Base-by-base conservation (phyloP, 2,797 vertebrate genomes). In the Anabas testudineus region DNA sequence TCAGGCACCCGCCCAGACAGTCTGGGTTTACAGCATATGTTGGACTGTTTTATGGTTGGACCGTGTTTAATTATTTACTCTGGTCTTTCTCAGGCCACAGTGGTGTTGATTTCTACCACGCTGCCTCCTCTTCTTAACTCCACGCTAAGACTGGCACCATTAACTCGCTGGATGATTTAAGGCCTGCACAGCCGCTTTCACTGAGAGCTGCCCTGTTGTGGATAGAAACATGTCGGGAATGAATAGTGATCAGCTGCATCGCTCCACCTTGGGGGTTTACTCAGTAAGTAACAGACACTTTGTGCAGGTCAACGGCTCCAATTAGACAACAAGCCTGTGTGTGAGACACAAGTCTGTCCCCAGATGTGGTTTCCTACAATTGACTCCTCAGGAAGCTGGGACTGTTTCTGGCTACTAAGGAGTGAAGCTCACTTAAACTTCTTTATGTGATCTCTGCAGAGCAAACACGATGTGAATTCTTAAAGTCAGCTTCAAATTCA, bases 1-100 rank as follows among this genome's bases (percentile, higher is more conserved):
- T 47, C 51, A 26, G 53, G 57, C 55, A 46, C 41, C 8, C 8
- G 30, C 68, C 19, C 62, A 45, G 7, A 63, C 57, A 18, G 51
- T 26, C 48, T 57, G 10, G 48, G 62, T 86, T 87, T 85, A 87
- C 64, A 83, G 80, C 78, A 59, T 54, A 2, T 74, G 74, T 73
- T 55, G 10, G 32, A 72, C 51, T 65, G 84, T 91, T 94, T 97
- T 95, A 96, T 94, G 91, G 91, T 91, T 74, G 82, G 87, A 92
- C 91, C 84, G 74, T 84, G 95, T 95, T 99, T 95, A 92, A 95
- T 95, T 87, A 95, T 95, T 95, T 89, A 95, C 91, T 77, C 59
- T 26, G 3, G 81, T 82, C 71, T 84, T 64, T 75, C 71, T 81
- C 70, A 32, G 85, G 34, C 48, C 39, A 70, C 59, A 46, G 57